Conservation (phyloP, 2,797 vertebrate genomes). For the Paratrypauchen microcephalus region DNA sequence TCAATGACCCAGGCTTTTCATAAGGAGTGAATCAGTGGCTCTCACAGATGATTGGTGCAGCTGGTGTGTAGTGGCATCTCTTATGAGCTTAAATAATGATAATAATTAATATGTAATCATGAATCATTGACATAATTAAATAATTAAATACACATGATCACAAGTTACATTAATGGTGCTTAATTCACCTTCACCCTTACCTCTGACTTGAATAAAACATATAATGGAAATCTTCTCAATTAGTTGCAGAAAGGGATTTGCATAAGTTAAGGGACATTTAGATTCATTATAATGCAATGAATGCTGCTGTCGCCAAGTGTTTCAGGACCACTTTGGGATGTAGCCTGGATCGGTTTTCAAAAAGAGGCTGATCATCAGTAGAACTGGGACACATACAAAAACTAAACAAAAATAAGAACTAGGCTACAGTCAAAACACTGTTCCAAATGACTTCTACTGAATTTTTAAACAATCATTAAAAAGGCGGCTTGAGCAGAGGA, state of each 20-base stretch:
- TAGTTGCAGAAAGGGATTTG: background rate
- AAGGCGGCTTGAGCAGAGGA: background rate
- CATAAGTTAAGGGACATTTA: background rate
- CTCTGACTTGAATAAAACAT: constrained; percentile 1
- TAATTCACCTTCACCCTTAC: background rate
- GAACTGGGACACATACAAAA: constrained; percentile 3
- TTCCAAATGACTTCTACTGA: background rate
- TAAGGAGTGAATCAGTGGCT: background rate
- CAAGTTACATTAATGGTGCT: background rate
- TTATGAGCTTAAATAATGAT: background rate
- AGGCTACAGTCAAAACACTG: constrained; percentile 6
- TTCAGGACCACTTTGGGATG: constrained; percentile 6
- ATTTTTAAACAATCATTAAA: constrained; percentile 7
- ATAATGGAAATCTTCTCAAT: background rate
- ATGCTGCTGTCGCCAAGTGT: background rate
- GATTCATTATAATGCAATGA: background rate
- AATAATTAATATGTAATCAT: background rate
- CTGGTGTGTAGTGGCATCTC: background rate
- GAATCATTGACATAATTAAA: background rate
- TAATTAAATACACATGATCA: background rate
- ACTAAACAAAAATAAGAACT: constrained; percentile 3
- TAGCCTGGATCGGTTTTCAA: constrained; percentile 4
- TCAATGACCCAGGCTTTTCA: background rate
- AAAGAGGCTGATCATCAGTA: constrained; percentile 2
- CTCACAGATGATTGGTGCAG: background rate